phyloP scores from a whole-genome alignment of 2,113 vertebrate species.

The Stegastes partitus region DNA sequence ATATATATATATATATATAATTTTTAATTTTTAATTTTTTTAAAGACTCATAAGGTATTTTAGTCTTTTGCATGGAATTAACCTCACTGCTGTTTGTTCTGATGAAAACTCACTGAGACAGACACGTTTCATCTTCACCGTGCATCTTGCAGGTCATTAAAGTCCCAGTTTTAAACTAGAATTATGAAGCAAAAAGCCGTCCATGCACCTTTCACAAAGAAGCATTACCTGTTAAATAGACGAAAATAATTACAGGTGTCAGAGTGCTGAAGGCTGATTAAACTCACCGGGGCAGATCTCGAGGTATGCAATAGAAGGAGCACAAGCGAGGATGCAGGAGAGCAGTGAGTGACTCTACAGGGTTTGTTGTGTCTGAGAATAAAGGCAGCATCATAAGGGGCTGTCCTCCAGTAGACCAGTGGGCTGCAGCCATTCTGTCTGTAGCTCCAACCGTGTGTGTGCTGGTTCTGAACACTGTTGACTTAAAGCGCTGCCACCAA shows the following conservation, averaged over 20 bases:
- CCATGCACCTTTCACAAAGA: neutral
- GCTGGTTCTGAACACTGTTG: no score
- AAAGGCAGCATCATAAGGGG: neutral
- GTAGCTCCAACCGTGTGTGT: no score
- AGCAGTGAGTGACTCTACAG: neutral
- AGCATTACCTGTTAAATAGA: neutral
- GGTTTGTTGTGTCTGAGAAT: neutral
- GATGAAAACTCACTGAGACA: no score
- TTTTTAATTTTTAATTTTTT: no score
- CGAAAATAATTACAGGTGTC: neutral
- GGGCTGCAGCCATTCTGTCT: no score
- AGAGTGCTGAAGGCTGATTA: neutral
- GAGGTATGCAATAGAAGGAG: neutral
- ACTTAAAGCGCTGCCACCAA: no score
- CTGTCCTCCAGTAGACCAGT: neutral
- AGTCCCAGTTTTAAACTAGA: neutral
- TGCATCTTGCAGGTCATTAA: neutral
- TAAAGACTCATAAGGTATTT: no score
- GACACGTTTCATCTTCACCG: no score
- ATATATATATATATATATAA: no score
- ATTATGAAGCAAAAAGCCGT: neutral
- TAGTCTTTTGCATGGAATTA: neutral
- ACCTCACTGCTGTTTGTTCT: no score
- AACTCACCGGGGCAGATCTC: slow-evolving; percentile 18
- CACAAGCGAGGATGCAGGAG: neutral